These are phyloP conservation scores for Pagetopsis macropterus DNA, from an alignment of 2,797 vertebrate species.

Conservation along the genomic window DNA sequence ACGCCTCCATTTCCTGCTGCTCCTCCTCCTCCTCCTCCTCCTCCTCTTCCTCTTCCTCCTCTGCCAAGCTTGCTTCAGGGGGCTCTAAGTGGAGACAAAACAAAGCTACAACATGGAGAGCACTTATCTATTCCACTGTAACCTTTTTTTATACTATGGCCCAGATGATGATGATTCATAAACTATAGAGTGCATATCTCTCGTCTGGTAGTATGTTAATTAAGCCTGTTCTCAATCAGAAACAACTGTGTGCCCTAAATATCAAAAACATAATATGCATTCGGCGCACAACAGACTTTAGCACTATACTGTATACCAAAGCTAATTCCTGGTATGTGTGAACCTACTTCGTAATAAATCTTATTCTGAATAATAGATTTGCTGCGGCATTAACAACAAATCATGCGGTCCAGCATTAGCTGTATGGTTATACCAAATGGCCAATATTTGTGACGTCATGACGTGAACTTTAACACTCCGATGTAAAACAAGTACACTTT, in stretches of 20 bases:
- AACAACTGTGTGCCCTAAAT: constrained; percentile 33
- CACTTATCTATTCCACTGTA: constrained; percentile 25
- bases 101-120: constrained; percentile 37
- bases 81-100: constrained; percentile 81
- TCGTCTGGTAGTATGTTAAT: constrained; percentile 38
- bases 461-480: too few relatives aligned
- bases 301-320: neutral
- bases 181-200: constrained; percentile 9
- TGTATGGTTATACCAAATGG: too few relatives aligned
- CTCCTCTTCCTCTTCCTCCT: constrained; percentile 28
- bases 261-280: constrained; percentile 35
- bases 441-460: too few relatives aligned
- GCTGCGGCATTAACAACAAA: neutral
- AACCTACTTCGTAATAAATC: too few relatives aligned
- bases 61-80: constrained; percentile 78
- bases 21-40: constrained; percentile 80
- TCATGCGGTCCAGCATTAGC: too few relatives aligned
- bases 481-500: too few relatives aligned
- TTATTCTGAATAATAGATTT: constrained; percentile 12
- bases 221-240: constrained; percentile 36
- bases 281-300: constrained; percentile 29
- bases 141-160: neutral
- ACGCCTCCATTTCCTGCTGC: constrained; percentile 87
- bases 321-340: too few relatives aligned
- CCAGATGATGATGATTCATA: constrained; percentile 22